Evolutionary conservation across 1,140 invertebrate species (phyloP), one percentile per base, ranked within the genome.

Genomic region (Euwallacea similis): DNA sequence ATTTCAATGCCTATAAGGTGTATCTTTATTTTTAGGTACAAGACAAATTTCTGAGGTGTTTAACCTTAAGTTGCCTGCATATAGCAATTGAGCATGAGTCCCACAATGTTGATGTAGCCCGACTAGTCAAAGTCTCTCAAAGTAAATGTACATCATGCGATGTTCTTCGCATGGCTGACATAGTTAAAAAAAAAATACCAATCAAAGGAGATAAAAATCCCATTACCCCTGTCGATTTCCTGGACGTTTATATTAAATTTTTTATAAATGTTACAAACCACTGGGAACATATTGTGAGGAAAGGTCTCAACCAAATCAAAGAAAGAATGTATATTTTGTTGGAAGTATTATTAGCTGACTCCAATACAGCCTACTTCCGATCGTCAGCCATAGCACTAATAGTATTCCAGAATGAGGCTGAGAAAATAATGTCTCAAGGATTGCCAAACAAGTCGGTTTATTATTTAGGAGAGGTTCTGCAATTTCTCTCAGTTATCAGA

Each of bases 151-250:
- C 71, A 11, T 63, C 73, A 8, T 73, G 73, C 33, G 77, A 78
- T 74, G 65, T 78, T 50, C 58, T 74, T 21, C 73, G 77, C 7
- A 78, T 78, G 77, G 72, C 74, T 56, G 74, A 75, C 43, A 77
- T 78, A 65, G 72, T 78, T 13, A 74, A 72, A 47, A 63, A 75
- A 58, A 78, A 78, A 71, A 71, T 77, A 43, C 61, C 60, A 43
- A 58, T 11, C 47, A 60, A 11, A 70, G 72, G 46, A 58, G 61
- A 50, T 68, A 66, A 42, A 10, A 72, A 21, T 77, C 55, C 42
- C 62, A 65, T 56, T 7, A 73, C 70, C 0, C 43, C 66, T 11
- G 59, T 47, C 21, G 66, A 73, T n/a, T 73, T 73, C 63, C 58
- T 73, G 11, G 47, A 63, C 16, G 62, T 68, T 13, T 73, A 73